These are phyloP conservation scores for Enteromius argenteus DNA, from an alignment of 2,797 vertebrate species.

Conservation along the genomic window DNA sequence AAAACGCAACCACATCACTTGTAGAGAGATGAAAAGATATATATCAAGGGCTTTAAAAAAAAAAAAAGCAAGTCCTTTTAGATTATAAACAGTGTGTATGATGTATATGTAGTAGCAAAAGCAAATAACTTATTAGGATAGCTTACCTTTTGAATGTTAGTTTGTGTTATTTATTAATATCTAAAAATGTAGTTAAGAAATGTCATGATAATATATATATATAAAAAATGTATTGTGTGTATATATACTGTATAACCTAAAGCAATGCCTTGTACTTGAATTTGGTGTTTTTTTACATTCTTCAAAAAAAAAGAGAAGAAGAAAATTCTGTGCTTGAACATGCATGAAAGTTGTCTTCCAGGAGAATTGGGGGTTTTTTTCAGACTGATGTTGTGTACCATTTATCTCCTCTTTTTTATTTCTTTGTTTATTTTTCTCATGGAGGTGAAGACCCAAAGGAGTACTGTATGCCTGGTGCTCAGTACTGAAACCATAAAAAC, in stretches of 20 bases:
- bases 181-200: slow-evolving; percentile 75
- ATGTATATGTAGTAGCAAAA: slow-evolving; percentile 62
- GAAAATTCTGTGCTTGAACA: slow-evolving; percentile 65
- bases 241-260: slow-evolving; percentile 55
- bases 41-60: slow-evolving; percentile 47
- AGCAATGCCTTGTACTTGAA: slow-evolving; percentile 66
- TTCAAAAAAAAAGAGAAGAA: slow-evolving; percentile 39
- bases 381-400: slow-evolving; percentile 44
- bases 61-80: slow-evolving; percentile 55
- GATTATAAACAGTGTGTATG: slow-evolving; percentile 56
- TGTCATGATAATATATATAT: slow-evolving; percentile 58
- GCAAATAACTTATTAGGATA: slow-evolving; percentile 61
- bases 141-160: slow-evolving; percentile 69
- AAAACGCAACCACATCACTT: slow-evolving; percentile 22
- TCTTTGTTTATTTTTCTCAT: slow-evolving; percentile 15
- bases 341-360: slow-evolving; percentile 78
- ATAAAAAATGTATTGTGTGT: slow-evolving; percentile 53
- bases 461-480: slow-evolving; percentile 41
- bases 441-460: slow-evolving; percentile 31
- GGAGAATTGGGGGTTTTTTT: slow-evolving; percentile 45
- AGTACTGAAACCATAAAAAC: slow-evolving; percentile 33
- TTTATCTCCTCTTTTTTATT: slow-evolving; percentile 8
- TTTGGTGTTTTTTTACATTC: slow-evolving; percentile 65
- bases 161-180: slow-evolving; percentile 71
- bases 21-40: slow-evolving; percentile 7